Base-by-base conservation (phyloP, 2,888 invertebrate genomes). In the Polietes domitor region DNA sequence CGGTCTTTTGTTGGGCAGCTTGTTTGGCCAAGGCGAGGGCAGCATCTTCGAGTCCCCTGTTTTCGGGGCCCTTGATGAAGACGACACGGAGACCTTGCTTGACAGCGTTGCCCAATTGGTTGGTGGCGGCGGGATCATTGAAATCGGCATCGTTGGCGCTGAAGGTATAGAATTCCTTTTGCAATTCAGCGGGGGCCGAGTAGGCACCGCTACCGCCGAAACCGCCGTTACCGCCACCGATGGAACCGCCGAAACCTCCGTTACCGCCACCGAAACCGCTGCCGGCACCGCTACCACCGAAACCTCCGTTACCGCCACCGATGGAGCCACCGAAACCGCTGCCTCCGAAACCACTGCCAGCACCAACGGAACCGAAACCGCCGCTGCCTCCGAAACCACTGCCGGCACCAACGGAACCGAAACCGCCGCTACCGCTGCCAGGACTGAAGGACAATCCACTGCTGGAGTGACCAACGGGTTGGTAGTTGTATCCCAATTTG, bases 81-180 rank as follows among this genome's bases (percentile, higher is more conserved):
- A 92, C 86, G 0, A 92, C 91, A n/a, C 91, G 91, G 28, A 92
- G 88, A 77, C 87, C 89, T 85, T 89, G 89, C 85, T 90, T 91
- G 80, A 90, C 12, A 2, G 88, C 86, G 71, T 87, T 80, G 12
- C 87, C 87, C 6, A 87, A 86, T 19, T 86, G 86, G 55, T 89
- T 87, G 10, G 86, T 68, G 72, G 87, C 86, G 47, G 87, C 83
- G 5, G 87, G 88, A 78, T 89, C 89, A 75, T 89, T 87, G 47
- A 88, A 89, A 75, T 91, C 91, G 75, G 88, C 89, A 84, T 92
- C 91, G 82, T 91, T 90, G 55, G 92, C 92, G 47, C 89, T 87
- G 87, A 88, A 91, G 50, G 89, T 87, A 81, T 88, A 91, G 88
- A 89, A 91, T 84, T 92, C 90, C 86, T 92, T 92, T 75, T 89